Evolutionary conservation across 1,140 invertebrate species (phyloP).

Genomic region (Amphibalanus amphitrite): DNA sequence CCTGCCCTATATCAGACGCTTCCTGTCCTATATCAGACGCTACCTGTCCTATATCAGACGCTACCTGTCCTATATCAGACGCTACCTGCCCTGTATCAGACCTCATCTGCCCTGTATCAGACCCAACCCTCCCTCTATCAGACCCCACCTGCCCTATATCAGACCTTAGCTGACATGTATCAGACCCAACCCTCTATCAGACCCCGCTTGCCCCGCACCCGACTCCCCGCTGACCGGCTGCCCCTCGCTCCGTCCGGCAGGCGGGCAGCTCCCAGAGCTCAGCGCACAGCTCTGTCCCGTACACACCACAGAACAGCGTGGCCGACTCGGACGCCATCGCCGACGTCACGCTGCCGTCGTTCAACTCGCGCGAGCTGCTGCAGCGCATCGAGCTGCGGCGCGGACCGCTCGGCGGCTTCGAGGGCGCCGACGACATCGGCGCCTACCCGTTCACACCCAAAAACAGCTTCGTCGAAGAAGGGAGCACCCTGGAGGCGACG

Average conservation of each 20-base stretch:
- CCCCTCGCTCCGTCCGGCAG: conserved; percentile 6
- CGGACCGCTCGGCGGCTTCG: conserved; percentile 21
- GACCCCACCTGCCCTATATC: too few relatives aligned
- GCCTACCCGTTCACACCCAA: conserved; percentile 24
- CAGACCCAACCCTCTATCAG: too few relatives aligned
- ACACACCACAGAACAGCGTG: conserved; percentile 23
- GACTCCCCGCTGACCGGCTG: not conserved
- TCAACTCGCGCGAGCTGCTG: conserved; percentile 25
- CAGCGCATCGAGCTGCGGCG: conserved; percentile 24
- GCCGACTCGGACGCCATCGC: conserved; percentile 18
- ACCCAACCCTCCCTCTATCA: too few relatives aligned
- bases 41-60: too few relatives aligned
- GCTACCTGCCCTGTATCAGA: too few relatives aligned
- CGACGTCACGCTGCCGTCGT: conserved; percentile 20
- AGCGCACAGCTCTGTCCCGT: conserved; percentile 24
- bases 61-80: too few relatives aligned
- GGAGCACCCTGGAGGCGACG: conserved; percentile 19
- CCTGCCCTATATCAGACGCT: too few relatives aligned
- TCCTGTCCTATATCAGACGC: too few relatives aligned
- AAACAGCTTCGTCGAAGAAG: conserved; percentile 25
- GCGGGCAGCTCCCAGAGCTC: conserved; percentile 20
- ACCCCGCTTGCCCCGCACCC: not conserved
- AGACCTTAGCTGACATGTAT: too few relatives aligned
- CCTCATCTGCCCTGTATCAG: too few relatives aligned
- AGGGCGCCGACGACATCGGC: conserved; percentile 16